Percentiles rank a stretch among this genome's conserved stretches.
Conservation (phyloP, 2,113 vertebrate genomes). For the Boleophthalmus pectinirostris region DNA sequence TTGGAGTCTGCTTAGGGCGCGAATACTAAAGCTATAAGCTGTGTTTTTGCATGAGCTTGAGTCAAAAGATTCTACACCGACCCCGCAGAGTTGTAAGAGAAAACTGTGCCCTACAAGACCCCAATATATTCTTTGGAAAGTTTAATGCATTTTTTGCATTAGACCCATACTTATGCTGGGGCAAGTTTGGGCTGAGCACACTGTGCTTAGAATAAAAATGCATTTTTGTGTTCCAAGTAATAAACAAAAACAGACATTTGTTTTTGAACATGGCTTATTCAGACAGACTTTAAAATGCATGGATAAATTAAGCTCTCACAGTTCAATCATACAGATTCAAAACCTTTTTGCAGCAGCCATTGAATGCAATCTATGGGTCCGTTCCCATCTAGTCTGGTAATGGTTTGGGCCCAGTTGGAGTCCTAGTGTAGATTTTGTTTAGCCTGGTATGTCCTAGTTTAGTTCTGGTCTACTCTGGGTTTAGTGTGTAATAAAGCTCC, state of each 20-base stretch:
- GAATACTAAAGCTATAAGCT: background rate
- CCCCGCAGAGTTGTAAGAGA: background rate
- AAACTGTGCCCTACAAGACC: background rate
- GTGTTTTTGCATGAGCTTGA: constrained; percentile 18
- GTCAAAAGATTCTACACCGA: constrained; percentile 15
- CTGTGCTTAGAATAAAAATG: background rate
- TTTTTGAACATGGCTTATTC: no score
- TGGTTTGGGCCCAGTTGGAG: no score
- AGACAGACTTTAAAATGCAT: background rate
- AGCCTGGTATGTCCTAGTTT: no score
- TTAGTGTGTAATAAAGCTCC: no score
- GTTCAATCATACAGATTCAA: no score
- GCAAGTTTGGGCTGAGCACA: background rate
- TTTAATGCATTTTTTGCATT: background rate
- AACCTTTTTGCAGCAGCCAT: no score
- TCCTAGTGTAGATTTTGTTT: no score
- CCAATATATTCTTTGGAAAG: constrained; percentile 1
- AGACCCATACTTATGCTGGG: background rate
- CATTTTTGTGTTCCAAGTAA: background rate
- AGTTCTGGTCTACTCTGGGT: no score
- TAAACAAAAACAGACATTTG: background rate
- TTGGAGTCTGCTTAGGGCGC: constrained; percentile 1
- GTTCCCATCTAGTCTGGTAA: no score
- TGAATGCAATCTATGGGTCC: no score
- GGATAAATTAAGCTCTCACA: no score